Evolutionary conservation across 2,888 invertebrate genomes (phyloP).

Genomic region (Helicoverpa assulta): DNA sequence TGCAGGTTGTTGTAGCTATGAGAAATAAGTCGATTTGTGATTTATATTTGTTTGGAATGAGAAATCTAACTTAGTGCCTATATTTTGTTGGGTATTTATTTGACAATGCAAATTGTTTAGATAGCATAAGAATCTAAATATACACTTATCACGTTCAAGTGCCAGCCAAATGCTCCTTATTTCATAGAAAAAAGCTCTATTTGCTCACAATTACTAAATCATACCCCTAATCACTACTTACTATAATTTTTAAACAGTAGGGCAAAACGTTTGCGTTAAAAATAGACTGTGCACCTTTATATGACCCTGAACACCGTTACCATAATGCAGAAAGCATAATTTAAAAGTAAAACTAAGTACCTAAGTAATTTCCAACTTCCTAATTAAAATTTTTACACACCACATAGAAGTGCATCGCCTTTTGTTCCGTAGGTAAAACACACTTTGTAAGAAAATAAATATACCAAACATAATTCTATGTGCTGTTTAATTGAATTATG

Average conservation of each 20-base stretch:
- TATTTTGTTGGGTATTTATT: background rate
- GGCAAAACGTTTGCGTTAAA: background rate
- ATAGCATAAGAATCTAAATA: no score
- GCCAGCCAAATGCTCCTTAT: no score
- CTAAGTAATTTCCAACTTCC: background rate
- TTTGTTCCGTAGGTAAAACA: background rate
- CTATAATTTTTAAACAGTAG: no score
- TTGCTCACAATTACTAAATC: no score
- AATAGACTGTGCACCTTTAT: no score
- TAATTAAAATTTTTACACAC: background rate
- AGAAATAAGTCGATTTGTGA: conserved; percentile 11
- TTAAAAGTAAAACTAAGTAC: no score
- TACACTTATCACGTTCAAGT: no score
- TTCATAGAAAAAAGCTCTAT: no score
- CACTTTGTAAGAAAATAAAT: conserved; percentile 5
- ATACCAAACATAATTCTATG: conserved; percentile 6
- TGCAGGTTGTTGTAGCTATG: conserved; percentile 31
- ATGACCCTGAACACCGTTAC: no score
- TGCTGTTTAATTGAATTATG: conserved; percentile 28
- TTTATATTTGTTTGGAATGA: background rate
- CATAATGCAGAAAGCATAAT: no score
- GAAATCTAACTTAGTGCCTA: background rate
- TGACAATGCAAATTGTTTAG: no score
- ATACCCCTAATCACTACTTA: no score
- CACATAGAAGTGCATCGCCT: conserved; percentile 8